phyloP scores from a whole-genome alignment of 1,140 invertebrate species.

The Phymastichus coffea region DNA sequence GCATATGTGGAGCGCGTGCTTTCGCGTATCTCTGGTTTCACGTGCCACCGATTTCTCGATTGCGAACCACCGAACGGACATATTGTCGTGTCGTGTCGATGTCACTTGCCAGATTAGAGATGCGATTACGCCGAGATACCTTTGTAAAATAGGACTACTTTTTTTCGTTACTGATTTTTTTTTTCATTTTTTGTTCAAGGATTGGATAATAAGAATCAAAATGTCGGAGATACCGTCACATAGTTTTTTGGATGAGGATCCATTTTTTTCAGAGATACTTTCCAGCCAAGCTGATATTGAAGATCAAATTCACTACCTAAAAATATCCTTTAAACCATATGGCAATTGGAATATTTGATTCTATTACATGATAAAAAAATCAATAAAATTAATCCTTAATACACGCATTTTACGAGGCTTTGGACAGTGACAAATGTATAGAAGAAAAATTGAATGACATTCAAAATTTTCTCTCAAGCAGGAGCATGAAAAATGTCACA shows the following conservation, averaged over 20 bases:
- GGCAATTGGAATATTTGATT: neutral
- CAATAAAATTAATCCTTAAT: conserved; percentile 32
- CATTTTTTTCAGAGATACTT: conserved; percentile 15
- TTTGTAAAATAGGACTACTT: no score
- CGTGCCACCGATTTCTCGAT: no score
- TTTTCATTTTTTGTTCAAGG: conserved; percentile 7
- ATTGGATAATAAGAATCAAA: neutral
- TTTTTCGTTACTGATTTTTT: neutral
- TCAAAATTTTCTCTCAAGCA: conserved; percentile 10
- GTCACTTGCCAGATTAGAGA: no score
- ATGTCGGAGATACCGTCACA: neutral
- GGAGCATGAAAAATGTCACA: neutral
- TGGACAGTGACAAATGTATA: conserved; percentile 25
- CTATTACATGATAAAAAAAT: neutral
- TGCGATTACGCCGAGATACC: no score
- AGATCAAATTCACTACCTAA: conserved; percentile 26
- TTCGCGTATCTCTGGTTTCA: conserved; percentile 9
- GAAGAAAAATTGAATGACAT: conserved; percentile 10
- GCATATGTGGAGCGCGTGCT: neutral
- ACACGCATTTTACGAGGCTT: conserved; percentile 30
- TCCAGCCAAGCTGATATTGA: conserved; percentile 17
- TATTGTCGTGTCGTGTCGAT: no score
- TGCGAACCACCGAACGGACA: no score
- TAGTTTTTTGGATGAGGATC: conserved; percentile 8
- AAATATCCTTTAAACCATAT: conserved; percentile 49